Percentiles rank a stretch among this genome's conserved stretches.
These are phyloP conservation scores for Ceraclea dissimilis DNA, from an alignment of 2,888 invertebrate species.

Conservation along the genomic window DNA sequence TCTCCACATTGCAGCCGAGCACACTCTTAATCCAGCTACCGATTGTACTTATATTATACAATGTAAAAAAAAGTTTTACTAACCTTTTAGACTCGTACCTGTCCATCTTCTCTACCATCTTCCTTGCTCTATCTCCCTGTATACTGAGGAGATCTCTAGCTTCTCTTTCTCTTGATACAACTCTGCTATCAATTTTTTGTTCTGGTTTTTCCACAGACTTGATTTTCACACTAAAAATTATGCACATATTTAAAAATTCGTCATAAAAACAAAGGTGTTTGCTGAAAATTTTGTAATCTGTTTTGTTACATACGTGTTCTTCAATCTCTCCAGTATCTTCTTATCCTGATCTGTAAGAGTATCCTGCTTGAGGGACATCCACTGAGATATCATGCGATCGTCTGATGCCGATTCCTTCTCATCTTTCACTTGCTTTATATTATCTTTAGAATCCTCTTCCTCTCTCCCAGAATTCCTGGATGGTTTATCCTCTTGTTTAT, in stretches of 20 bases:
- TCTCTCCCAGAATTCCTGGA: background rate
- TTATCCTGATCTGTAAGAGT: slow-evolving; percentile 50
- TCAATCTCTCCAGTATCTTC: slow-evolving; percentile 48
- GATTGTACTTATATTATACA: too few relatives aligned
- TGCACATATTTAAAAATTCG: background rate
- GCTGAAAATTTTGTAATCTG: background rate
- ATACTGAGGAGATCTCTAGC: slow-evolving; percentile 22
- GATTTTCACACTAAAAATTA: slow-evolving; percentile 21
- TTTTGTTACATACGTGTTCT: slow-evolving; percentile 30
- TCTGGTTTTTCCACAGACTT: slow-evolving; percentile 22
- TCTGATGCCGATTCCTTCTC: slow-evolving; percentile 31
- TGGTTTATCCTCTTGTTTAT: too few relatives aligned
- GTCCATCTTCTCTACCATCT: slow-evolving; percentile 5
- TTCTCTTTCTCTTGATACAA: slow-evolving; percentile 24
- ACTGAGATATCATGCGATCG: slow-evolving; percentile 47
- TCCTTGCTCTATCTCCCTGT: slow-evolving; percentile 5
- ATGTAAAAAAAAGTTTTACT: too few relatives aligned
- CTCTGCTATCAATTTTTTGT: slow-evolving; percentile 22
- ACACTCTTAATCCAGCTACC: too few relatives aligned
- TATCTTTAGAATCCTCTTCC: background rate
- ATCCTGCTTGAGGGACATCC: slow-evolving; percentile 49
- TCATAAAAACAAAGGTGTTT: background rate
- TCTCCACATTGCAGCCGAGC: too few relatives aligned
- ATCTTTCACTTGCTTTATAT: background rate
- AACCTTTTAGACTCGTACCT: background rate